Evolutionary conservation across 1,140 invertebrate genomes (phyloP).

Genomic region (Hylaeus anthracinus): DNA sequence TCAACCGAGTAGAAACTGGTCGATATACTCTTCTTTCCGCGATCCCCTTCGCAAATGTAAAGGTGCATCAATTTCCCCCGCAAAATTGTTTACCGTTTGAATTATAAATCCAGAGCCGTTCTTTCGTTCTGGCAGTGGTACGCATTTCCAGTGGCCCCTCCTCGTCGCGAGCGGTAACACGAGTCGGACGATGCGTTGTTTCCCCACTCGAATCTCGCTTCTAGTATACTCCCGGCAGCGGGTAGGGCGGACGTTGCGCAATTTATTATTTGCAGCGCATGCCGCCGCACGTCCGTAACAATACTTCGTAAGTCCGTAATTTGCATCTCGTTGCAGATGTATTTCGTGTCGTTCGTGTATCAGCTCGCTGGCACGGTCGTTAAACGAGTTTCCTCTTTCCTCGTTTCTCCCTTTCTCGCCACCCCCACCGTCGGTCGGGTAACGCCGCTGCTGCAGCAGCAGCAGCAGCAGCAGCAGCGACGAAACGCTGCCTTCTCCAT

Average conservation of each 20-base stretch:
- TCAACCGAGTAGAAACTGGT: too few relatives aligned
- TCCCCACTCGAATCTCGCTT: too few relatives aligned
- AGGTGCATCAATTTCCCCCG: too few relatives aligned
- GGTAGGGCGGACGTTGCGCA: slow-evolving; percentile 2
- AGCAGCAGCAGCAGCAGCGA: slow-evolving; percentile 21
- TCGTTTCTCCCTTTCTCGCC: slow-evolving; percentile 11
- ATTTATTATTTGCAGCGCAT: slow-evolving; percentile 64
- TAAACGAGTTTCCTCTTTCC: slow-evolving; percentile 62
- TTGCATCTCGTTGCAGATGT: slow-evolving; percentile 67
- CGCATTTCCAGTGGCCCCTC: too few relatives aligned
- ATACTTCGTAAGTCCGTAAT: slow-evolving; percentile 67
- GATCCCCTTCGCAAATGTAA: too few relatives aligned
- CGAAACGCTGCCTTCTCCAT: neutral
- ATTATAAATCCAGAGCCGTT: too few relatives aligned
- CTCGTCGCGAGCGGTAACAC: too few relatives aligned
- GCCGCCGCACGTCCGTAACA: slow-evolving; percentile 61
- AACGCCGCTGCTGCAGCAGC: slow-evolving; percentile 26
- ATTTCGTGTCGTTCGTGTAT: slow-evolving; percentile 66
- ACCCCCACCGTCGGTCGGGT: neutral
- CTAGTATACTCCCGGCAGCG: neutral
- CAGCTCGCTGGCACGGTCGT: slow-evolving; percentile 55
- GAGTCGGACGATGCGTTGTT: too few relatives aligned
- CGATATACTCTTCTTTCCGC: too few relatives aligned
- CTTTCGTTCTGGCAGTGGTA: too few relatives aligned
- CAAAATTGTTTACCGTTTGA: too few relatives aligned